Evolutionary conservation across 2,888 invertebrate species (phyloP).

Genomic region (Xestia sexstrigata): DNA sequence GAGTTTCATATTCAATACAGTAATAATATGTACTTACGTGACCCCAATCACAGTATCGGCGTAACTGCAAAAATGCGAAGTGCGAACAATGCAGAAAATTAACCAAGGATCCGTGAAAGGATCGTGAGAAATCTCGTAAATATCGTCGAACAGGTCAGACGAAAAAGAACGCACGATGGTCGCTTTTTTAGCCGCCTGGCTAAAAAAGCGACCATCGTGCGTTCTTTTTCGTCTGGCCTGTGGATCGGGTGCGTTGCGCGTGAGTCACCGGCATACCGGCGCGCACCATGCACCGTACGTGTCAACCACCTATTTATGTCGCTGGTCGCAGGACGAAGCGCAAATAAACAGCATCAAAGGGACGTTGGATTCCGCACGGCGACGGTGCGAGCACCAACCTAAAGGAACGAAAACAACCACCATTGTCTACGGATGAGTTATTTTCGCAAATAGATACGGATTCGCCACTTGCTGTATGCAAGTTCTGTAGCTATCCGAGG

Average conservation of each 20-base stretch:
- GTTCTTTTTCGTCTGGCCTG: too few species aligned
- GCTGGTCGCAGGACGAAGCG: conserved; percentile 89
- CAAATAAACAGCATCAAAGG: conserved; percentile 90
- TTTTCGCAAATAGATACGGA: conserved; percentile 87
- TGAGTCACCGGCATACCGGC: conserved; percentile 86
- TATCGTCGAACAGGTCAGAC: conserved; percentile 71
- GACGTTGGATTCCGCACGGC: conserved; percentile 84
- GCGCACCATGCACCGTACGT: conserved; percentile 86
- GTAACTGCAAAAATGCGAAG: conserved; percentile 12
- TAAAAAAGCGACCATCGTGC: too few species aligned
- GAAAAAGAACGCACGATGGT: conserved; percentile 77
- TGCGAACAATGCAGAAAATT: conserved; percentile 12
- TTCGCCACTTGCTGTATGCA: conserved; percentile 59
- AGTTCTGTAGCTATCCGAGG: conserved; percentile 58
- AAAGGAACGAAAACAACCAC: conserved; percentile 86
- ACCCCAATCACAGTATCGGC: conserved; percentile 48
- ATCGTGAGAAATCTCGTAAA: conserved; percentile 71
- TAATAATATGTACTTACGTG: conserved; percentile 36
- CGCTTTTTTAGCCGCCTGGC: conserved; percentile 82
- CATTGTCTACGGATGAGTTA: conserved; percentile 89
- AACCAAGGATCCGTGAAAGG: conserved; percentile 16
- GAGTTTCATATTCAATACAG: conserved; percentile 60
- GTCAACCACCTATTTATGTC: conserved; percentile 90
- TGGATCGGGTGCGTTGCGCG: conserved; percentile 78
- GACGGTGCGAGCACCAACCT: conserved; percentile 74